phyloP scores from a whole-genome alignment of 2,113 vertebrate genomes.

The Ceyx cyanopectus region DNA sequence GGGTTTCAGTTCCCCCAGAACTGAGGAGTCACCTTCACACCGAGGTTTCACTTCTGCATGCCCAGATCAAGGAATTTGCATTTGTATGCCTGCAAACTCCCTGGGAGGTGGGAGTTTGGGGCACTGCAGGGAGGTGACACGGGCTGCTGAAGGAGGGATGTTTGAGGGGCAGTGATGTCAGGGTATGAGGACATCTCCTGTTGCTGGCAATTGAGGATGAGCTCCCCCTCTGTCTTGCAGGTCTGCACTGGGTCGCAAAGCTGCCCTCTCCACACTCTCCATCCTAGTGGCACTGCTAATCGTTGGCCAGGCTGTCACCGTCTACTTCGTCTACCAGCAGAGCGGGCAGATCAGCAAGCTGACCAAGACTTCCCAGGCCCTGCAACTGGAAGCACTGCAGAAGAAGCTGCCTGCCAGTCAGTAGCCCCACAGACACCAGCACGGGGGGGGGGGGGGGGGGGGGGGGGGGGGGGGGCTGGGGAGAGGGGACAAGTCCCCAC shows the following conservation, averaged over 20 bases:
- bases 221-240: background rate
- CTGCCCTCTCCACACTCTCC: constrained; percentile 80
- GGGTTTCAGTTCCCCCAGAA: background rate
- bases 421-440: background rate
- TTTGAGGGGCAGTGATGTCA: background rate
- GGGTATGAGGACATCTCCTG: background rate
- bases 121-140: accelerated
- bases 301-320: constrained; percentile 87
- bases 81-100: background rate
- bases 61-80: background rate
- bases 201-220: background rate
- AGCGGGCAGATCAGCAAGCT: constrained; percentile 83
- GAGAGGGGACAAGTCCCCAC: accelerated
- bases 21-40: background rate
- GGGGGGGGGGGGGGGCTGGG: too few species aligned
- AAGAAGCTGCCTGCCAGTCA: constrained; percentile 76
- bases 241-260: constrained; percentile 64
- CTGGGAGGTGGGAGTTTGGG: background rate
- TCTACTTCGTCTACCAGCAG: constrained; percentile 87
- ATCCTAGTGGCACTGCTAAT: constrained; percentile 88
- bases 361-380: constrained; percentile 73
- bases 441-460: too few species aligned
- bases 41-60: constrained; percentile 9
- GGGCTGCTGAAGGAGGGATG: background rate
- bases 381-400: constrained; percentile 80